A percentile compares a stretch with the other conserved stretches of the same genome.
phyloP scores from a whole-genome alignment of 2,888 invertebrate species.

The Dorcus hopei region DNA sequence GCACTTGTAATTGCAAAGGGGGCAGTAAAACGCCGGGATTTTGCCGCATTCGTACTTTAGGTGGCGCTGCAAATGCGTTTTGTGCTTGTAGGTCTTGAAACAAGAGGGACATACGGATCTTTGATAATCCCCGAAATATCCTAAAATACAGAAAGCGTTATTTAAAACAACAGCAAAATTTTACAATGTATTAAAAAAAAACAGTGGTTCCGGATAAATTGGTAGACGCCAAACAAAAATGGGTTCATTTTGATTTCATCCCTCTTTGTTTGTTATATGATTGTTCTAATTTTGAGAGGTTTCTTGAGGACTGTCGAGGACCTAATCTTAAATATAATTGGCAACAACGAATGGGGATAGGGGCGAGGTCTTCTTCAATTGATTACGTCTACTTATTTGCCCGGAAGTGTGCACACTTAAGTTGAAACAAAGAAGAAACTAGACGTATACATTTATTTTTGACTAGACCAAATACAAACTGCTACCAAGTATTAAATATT shows the following conservation, averaged over 20 bases:
- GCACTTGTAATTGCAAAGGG: constrained; percentile 23
- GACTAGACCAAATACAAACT: neutral
- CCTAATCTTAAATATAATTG: too few relatives aligned
- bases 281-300: too few relatives aligned
- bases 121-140: constrained; percentile 3
- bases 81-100: constrained; percentile 25
- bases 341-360: too few relatives aligned
- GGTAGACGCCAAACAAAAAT: too few relatives aligned
- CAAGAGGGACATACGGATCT: constrained; percentile 20
- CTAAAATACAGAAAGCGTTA: constrained; percentile 1
- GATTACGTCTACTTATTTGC: neutral
- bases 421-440: neutral
- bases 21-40: constrained; percentile 27
- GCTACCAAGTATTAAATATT: constrained; percentile 9
- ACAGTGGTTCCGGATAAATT: too few relatives aligned
- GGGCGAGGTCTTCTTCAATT: too few relatives aligned
- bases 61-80: constrained; percentile 26
- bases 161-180: neutral
- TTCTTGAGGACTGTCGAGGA: too few relatives aligned
- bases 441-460: constrained; percentile 7
- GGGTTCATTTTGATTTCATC: too few relatives aligned
- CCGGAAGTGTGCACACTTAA: neutral
- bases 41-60: constrained; percentile 32
- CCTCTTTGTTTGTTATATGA: too few relatives aligned
- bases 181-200: neutral